Evolutionary conservation across 2,888 invertebrate species (phyloP).

Genomic region (Ophioninae sp.): DNA sequence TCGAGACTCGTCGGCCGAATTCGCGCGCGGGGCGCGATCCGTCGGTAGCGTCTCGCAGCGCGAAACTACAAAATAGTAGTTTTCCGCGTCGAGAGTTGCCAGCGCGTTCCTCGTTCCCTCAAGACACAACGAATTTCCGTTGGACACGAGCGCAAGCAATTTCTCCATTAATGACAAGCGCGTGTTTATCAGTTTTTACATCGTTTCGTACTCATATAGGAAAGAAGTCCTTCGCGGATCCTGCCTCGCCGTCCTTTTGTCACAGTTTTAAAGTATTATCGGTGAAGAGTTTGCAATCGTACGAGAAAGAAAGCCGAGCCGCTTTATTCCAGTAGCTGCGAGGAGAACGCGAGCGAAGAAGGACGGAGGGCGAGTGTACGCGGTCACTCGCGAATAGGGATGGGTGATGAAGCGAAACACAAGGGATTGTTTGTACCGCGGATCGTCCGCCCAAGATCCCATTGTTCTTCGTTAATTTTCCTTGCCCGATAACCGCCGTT

Average conservation of each 20-base stretch:
- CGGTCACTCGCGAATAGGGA: not conserved
- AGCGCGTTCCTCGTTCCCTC: no score
- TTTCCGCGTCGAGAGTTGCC: no score
- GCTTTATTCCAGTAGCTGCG: not conserved
- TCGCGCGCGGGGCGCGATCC: no score
- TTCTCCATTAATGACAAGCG: not conserved
- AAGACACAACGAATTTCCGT: not conserved
- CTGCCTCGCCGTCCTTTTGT: constrained; percentile 7
- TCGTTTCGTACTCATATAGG: not conserved
- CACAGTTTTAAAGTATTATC: constrained; percentile 35
- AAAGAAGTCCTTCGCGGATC: not conserved
- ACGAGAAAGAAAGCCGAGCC: not conserved
- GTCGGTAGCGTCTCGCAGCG: no score
- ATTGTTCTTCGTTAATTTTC: constrained; percentile 37
- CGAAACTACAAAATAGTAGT: no score
- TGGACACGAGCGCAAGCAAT: not conserved
- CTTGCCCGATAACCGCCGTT: not conserved
- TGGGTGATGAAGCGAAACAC: constrained; percentile 10
- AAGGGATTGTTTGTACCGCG: constrained; percentile 45
- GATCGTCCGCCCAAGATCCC: constrained; percentile 35
- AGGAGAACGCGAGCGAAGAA: not conserved
- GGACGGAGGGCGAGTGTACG: not conserved
- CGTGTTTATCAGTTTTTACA: not conserved
- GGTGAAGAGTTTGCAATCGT: constrained; percentile 21
- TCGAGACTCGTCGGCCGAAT: no score